Conservation (phyloP, 1,140 invertebrate species). For the Acromyrmex charruanus region DNA sequence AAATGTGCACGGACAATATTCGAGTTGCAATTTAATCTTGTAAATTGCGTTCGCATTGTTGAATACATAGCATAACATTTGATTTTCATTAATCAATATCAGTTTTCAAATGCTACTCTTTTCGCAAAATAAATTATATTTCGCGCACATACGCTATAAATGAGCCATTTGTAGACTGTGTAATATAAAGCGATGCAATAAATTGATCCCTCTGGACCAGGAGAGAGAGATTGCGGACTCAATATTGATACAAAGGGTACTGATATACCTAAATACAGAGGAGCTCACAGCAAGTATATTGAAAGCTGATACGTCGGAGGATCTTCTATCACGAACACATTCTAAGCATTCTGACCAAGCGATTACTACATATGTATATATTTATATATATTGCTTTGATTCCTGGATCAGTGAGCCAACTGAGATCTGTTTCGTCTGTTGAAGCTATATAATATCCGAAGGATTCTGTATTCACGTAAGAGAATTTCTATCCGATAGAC, state of each 20-base stretch:
- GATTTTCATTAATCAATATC: slow-evolving; percentile 35
- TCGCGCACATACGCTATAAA: neutral
- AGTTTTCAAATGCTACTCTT: neutral
- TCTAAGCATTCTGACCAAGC: slow-evolving; percentile 32
- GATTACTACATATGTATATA: neutral
- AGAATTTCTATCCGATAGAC: slow-evolving; percentile 10
- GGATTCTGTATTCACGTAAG: neutral
- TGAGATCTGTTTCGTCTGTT: neutral
- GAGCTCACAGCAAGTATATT: neutral
- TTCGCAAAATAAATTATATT: neutral
- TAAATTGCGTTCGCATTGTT: slow-evolving; percentile 30
- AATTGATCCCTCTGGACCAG: neutral
- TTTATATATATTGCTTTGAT: slow-evolving; percentile 12
- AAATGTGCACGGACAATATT: neutral
- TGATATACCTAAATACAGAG: slow-evolving; percentile 26
- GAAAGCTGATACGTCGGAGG: slow-evolving; percentile 16
- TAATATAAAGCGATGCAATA: slow-evolving; percentile 5
- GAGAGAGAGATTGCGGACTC: neutral
- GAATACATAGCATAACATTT: neutral
- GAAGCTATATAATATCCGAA: slow-evolving; percentile 15
- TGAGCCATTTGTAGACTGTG: neutral
- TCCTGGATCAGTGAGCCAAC: slow-evolving; percentile 17
- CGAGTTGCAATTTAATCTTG: slow-evolving; percentile 26
- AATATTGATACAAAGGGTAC: slow-evolving; percentile 17
- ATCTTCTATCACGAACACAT: slow-evolving; percentile 19